Evolutionary conservation across 2,113 vertebrate genomes (phyloP), one percentile per base, ranked within the genome.

Genomic region (Pachycephala philippinensis): DNA sequence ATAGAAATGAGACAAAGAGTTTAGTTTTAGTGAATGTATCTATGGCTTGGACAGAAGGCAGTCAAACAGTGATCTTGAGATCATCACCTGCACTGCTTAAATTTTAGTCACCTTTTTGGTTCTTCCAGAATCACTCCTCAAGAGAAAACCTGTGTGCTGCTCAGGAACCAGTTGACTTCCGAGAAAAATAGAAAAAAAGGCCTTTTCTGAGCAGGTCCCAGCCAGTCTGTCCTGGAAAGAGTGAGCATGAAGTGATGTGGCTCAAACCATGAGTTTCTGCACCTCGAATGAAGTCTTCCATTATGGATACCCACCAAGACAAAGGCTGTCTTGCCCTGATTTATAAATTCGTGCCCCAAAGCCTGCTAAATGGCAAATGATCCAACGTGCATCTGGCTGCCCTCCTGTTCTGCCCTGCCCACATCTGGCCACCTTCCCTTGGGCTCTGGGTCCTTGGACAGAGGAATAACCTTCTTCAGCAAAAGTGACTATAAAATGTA

Each of bases 221-320:
- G 10, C 2, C n/a, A 70, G 13, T 20, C 35, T 71, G 20, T 42
- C 64, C 35, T 49, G 49, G 19, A 61, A 53, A 28, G 26, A 33
- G 13, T 0, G 7, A 45, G 14, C 27, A 44, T 0, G 5, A 47
- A 66, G 28, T 0, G 16, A 24, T 23, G 19, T 42, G 57, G 61
- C 28, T 2, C 39, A 68, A 60, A 40, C 11, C 60, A 20, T 15
- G 8, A 19, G 22, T 19, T 57, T 10, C 28, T n/a, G 12, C 6
- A 33, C 39, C 33, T 49, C 40, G 20, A 56, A 22, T 20, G 3
- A 44, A 72, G 14, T 15, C 15, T 74, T 44, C 44, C 39, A 4
- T 28, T 70, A 7, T 0, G 33, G 23, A 44, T 7, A 49, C 2
- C 11, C 54, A 74, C 37, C 28, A 31, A 39, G 45, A 12, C 24